phyloP scores from a whole-genome alignment of 1,140 invertebrate species.

The Conus ventricosus region DNA sequence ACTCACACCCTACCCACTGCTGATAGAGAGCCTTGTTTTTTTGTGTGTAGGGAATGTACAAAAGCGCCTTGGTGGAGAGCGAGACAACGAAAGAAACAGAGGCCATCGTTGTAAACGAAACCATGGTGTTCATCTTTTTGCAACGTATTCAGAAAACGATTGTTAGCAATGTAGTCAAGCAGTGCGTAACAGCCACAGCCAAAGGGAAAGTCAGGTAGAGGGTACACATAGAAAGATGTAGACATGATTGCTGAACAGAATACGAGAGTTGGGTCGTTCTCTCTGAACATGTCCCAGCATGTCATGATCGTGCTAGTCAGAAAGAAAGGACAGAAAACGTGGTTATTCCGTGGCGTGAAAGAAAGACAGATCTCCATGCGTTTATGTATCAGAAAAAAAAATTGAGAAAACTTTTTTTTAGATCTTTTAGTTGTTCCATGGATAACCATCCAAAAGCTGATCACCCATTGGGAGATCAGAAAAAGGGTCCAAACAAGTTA shows the following conservation, averaged over 20 bases:
- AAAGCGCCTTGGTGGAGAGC: background rate
- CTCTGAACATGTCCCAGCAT: background rate
- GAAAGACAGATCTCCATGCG: background rate
- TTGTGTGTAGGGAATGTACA: background rate
- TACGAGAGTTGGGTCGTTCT: background rate
- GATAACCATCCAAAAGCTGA: background rate
- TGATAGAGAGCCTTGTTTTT: background rate
- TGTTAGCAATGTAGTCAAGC: background rate
- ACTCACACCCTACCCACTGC: background rate
- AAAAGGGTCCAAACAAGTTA: background rate
- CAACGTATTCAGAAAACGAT: background rate
- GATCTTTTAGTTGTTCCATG: background rate
- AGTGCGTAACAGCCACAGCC: background rate
- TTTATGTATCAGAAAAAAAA: background rate
- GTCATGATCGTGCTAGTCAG: background rate
- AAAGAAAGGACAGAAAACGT: background rate
- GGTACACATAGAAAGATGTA: background rate
- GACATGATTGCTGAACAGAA: background rate
- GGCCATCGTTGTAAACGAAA: background rate
- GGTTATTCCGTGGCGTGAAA: constrained; percentile 19
- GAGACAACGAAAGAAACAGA: background rate
- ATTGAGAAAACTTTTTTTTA: constrained; percentile 19
- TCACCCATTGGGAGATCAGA: background rate
- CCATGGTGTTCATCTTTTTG: background rate
- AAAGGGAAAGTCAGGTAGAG: constrained; percentile 9